A percentile compares a stretch with the other conserved stretches of the same genome.
Conservation (phyloP, 2,888 invertebrate genomes). For the Oscheius sp. region DNA sequence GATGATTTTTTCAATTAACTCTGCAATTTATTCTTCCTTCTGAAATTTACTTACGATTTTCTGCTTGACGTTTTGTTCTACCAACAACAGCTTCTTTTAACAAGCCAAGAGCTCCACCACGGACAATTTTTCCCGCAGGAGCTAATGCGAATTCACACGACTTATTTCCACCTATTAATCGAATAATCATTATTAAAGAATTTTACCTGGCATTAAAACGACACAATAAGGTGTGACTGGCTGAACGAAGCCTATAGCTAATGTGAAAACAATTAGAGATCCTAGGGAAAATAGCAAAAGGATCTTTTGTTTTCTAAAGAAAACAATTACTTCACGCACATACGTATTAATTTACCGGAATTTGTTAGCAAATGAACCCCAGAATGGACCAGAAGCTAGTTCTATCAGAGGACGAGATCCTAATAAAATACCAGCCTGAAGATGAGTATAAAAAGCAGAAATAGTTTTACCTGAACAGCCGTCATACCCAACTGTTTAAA, state of each 20-base stretch:
- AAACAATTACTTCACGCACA: background rate
- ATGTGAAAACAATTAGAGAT: conserved; percentile 95
- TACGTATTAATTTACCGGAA: too few species aligned
- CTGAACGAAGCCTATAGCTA: conserved; percentile 92
- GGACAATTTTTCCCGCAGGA: conserved; percentile 53
- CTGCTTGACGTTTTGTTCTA: conserved; percentile 29
- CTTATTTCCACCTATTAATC: conserved; percentile 36
- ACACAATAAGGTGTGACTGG: conserved; percentile 81
- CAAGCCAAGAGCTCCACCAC: conserved; percentile 66
- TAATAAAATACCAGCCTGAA: conserved; percentile 75
- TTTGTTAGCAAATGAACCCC: too few species aligned
- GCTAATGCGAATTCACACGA: conserved; percentile 49
- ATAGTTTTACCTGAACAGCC: conserved; percentile 79
- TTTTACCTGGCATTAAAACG: conserved; percentile 43
- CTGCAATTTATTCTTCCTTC: conserved; percentile 35
- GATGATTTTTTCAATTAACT: conserved; percentile 65
- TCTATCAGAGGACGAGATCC: conserved; percentile 96
- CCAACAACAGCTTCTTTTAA: conserved; percentile 54
- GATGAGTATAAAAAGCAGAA: background rate
- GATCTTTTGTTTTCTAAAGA: conserved; percentile 73
- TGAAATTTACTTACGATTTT: conserved; percentile 23
- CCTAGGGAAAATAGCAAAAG: conserved; percentile 87
- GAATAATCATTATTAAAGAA: background rate
- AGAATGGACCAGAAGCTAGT: conserved; percentile 95
- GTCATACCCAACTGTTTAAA: conserved; percentile 92